Conservation (phyloP, 1,140 invertebrate genomes). For the Lutraria rhynchaena region DNA sequence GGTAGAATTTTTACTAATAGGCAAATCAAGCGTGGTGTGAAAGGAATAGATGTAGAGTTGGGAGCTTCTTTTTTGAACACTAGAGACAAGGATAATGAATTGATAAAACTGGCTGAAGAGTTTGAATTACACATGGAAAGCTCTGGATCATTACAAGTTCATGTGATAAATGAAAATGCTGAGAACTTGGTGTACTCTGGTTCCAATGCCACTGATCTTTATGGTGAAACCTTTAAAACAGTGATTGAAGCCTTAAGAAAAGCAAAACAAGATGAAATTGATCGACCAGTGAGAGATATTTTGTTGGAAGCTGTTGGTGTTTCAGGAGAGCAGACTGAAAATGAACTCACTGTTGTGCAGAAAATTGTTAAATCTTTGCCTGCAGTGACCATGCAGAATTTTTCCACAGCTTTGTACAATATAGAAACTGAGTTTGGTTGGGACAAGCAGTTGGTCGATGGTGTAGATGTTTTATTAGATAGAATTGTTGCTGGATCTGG, state of each 20-base stretch:
- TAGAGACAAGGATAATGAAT: conserved; percentile 55
- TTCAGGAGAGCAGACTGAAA: not conserved
- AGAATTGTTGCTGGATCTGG: conserved; percentile 61
- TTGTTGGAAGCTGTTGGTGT: conserved; percentile 10
- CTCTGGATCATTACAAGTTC: conserved; percentile 57
- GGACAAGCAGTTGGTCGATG: conserved; percentile 68
- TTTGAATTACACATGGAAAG: conserved; percentile 63
- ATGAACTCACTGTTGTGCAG: not conserved
- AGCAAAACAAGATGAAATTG: conserved; percentile 8
- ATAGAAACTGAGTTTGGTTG: conserved; percentile 67
- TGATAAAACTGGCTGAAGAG: conserved; percentile 64
- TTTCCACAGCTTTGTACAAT: conserved; percentile 62
- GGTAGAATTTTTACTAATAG: conserved; percentile 71
- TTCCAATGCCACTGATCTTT: conserved; percentile 30
- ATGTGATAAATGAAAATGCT: conserved; percentile 38
- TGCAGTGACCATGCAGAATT: conserved; percentile 40
- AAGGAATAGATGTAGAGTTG: conserved; percentile 71
- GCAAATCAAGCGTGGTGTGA: not conserved
- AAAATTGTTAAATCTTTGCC: conserved; percentile 40
- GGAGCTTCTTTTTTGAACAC: conserved; percentile 62
- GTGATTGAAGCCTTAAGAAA: conserved; percentile 19
- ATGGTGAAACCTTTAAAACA: conserved; percentile 33
- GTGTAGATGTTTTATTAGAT: conserved; percentile 65
- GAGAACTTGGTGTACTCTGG: conserved; percentile 19
- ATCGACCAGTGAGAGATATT: conserved; percentile 23